Evolutionary conservation across 2,888 invertebrate genomes (phyloP).

Genomic region (Apotomis betuletana): DNA sequence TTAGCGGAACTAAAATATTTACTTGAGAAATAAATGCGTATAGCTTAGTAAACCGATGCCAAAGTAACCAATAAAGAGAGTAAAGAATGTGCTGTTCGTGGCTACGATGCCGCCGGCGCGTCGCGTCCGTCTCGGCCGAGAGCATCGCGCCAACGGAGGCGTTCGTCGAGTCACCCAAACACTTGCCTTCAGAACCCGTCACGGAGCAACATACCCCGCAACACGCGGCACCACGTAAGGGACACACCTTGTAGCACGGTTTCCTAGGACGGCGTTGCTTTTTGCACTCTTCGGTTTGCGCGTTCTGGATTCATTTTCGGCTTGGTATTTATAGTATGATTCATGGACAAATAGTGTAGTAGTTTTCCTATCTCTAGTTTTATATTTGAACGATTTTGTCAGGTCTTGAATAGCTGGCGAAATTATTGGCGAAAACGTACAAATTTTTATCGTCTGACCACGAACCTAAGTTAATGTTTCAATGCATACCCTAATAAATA

Average conservation of each 20-base stretch:
- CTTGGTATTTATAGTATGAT: slow-evolving; percentile 40
- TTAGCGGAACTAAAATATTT: background rate
- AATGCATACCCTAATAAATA: too few species aligned
- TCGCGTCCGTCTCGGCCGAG: slow-evolving; percentile 66
- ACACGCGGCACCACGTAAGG: slow-evolving; percentile 63
- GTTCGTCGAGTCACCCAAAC: slow-evolving; percentile 50
- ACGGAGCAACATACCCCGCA: slow-evolving; percentile 46
- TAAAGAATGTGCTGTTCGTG: slow-evolving; percentile 78
- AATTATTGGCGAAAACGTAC: too few species aligned
- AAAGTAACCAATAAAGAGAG: slow-evolving; percentile 51
- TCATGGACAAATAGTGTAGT: slow-evolving; percentile 37
- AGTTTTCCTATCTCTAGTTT: background rate
- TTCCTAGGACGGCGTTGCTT: slow-evolving; percentile 49
- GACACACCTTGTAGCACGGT: slow-evolving; percentile 35
- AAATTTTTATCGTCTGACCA: too few species aligned
- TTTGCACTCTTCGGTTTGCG: slow-evolving; percentile 56
- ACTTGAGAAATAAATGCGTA: background rate
- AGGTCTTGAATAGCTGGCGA: background rate
- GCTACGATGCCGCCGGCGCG: slow-evolving; percentile 72
- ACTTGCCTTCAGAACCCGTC: slow-evolving; percentile 51
- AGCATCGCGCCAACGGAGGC: slow-evolving; percentile 61
- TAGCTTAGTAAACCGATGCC: slow-evolving; percentile 22
- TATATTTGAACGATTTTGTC: background rate
- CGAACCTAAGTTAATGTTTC: too few species aligned
- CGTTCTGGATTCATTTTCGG: slow-evolving; percentile 48